phyloP scores from a whole-genome alignment of 2,888 invertebrate genomes.

The Anoncus sp. region DNA sequence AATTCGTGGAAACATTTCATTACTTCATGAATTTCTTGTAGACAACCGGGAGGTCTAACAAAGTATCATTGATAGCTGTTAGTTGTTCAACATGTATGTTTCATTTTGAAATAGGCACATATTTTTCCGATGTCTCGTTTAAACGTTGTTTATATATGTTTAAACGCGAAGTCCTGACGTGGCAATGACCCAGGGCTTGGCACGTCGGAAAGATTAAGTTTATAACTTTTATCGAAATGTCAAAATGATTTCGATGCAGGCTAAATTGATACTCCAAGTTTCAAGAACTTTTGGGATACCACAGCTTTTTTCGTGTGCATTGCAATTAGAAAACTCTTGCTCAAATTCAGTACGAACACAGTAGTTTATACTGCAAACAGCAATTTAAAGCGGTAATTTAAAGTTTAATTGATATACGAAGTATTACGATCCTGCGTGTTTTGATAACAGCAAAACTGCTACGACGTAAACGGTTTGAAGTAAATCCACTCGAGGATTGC shows the following conservation, averaged over 20 bases:
- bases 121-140: too few species aligned
- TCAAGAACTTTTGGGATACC: neutral
- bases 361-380: too few species aligned
- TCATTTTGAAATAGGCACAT: too few species aligned
- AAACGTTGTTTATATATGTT: too few species aligned
- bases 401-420: slow-evolving; percentile 2
- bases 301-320: neutral
- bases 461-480: slow-evolving; percentile 11
- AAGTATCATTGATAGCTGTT: too few species aligned
- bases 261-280: neutral
- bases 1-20: too few species aligned
- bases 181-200: neutral
- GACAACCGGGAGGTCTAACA: too few species aligned
- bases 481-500: slow-evolving; percentile 1
- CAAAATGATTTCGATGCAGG: neutral
- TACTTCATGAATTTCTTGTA: too few species aligned
- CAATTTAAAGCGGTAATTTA: neutral
- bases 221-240: neutral
- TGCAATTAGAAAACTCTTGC: neutral
- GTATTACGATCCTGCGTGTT: neutral
- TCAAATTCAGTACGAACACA: too few species aligned
- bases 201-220: neutral
- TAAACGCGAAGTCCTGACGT: too few species aligned
- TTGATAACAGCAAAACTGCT: slow-evolving; percentile 11
- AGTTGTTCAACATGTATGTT: too few species aligned